Evolutionary conservation across 2,113 vertebrate genomes (phyloP).

Genomic region (Tichodroma muraria): DNA sequence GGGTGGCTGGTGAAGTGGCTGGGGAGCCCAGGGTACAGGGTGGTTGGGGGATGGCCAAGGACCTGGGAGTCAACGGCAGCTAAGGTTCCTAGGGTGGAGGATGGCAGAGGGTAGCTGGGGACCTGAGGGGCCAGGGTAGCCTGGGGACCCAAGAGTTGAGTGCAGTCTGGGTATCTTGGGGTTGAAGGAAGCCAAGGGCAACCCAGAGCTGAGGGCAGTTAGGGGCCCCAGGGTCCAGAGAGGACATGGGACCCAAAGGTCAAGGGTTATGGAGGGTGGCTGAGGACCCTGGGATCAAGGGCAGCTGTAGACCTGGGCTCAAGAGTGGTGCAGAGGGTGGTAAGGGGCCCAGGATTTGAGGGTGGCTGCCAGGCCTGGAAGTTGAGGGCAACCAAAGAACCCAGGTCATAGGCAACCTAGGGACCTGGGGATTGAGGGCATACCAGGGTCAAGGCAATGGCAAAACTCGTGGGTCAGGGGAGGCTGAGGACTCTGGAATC

Average conservation of each 20-base stretch:
- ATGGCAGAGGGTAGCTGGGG: not conserved
- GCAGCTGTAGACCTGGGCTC: not conserved
- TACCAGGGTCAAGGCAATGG: not conserved
- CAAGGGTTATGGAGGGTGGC: not conserved
- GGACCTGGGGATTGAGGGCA: not conserved
- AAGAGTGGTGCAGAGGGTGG: not conserved
- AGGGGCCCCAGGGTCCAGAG: not conserved
- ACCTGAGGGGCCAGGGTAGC: not conserved
- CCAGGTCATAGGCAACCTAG: not conserved
- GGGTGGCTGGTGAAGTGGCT: not conserved
- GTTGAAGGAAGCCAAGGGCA: not conserved
- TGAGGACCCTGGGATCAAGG: not conserved
- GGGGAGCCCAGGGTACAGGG: not conserved
- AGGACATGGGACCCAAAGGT: not conserved
- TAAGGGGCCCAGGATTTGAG: not conserved
- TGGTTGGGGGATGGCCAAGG: not conserved
- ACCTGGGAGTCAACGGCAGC: not conserved
- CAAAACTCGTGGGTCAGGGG: not conserved
- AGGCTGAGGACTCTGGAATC: not conserved
- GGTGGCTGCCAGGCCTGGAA: not conserved
- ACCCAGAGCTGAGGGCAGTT: not conserved
- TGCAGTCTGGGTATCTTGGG: not conserved
- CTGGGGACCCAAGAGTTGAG: not conserved
- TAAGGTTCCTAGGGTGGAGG: not conserved
- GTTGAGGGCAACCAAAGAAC: not conserved